These are phyloP conservation scores for Drosophila ironensis DNA, from an alignment of 1,140 invertebrate species.

Conservation along the genomic window DNA sequence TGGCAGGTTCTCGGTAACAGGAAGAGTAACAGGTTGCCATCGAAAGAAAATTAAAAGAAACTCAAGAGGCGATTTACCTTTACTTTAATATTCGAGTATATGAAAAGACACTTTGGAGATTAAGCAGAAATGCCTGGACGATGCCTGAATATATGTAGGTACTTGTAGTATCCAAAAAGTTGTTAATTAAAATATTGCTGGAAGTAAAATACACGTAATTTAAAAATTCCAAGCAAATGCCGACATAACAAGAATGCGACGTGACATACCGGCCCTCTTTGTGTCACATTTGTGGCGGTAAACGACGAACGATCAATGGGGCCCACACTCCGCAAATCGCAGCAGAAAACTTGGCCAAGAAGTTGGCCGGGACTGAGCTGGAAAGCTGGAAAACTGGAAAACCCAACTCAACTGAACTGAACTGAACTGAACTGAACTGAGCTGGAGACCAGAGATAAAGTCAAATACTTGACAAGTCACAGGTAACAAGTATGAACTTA, in stretches of 20 bases:
- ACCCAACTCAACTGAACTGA: constrained; percentile 14
- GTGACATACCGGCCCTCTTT: neutral
- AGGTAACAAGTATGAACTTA: constrained; percentile 78
- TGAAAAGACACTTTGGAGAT: too few relatives aligned
- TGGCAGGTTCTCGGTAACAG: neutral
- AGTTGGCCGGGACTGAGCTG: constrained; percentile 24
- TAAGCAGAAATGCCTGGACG: too few relatives aligned
- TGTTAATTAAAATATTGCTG: too few relatives aligned
- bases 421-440: constrained; percentile 33
- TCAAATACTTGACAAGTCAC: constrained; percentile 79
- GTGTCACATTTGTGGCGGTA: neutral
- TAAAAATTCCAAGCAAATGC: too few relatives aligned
- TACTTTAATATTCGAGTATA: too few relatives aligned
- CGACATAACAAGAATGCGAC: too few relatives aligned
- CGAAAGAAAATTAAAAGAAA: too few relatives aligned
- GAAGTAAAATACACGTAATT: too few relatives aligned
- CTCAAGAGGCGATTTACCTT: too few relatives aligned
- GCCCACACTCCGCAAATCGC: constrained; percentile 8
- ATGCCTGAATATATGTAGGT: too few relatives aligned
- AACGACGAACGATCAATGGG: neutral
- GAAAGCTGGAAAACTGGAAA: constrained; percentile 7
- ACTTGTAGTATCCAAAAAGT: too few relatives aligned
- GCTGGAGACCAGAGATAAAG: constrained; percentile 65
- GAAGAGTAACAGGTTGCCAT: too few relatives aligned
- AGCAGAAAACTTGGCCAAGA: constrained; percentile 56